Evolutionary conservation across 1,140 invertebrate genomes (phyloP).

Genomic region (Gonioctena quinquepunctata): DNA sequence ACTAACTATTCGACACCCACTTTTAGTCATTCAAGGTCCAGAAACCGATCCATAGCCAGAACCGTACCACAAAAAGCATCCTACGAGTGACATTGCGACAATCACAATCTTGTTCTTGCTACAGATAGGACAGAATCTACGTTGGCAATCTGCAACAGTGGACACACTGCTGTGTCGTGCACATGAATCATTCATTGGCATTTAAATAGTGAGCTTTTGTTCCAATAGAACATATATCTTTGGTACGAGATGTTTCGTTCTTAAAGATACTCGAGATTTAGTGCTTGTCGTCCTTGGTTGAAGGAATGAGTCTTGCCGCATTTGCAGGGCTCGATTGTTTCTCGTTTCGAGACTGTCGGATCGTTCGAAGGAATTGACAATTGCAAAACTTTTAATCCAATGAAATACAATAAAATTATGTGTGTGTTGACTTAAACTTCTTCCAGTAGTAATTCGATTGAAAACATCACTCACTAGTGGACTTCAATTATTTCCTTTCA

Average conservation of each 20-base stretch:
- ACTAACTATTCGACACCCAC: too few species aligned
- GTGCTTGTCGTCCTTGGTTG: not conserved
- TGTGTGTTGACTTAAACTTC: too few species aligned
- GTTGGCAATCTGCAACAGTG: slow-evolving; percentile 12
- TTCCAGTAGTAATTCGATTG: too few species aligned
- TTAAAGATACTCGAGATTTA: not conserved
- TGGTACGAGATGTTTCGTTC: slow-evolving; percentile 2
- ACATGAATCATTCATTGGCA: slow-evolving; percentile 35
- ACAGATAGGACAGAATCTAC: not conserved
- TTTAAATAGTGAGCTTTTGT: slow-evolving; percentile 34
- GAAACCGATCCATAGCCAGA: not conserved
- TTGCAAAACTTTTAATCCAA: too few species aligned
- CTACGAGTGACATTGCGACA: not conserved
- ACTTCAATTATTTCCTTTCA: too few species aligned
- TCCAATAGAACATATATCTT: slow-evolving; percentile 23
- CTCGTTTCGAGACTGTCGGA: too few species aligned
- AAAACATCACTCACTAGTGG: too few species aligned
- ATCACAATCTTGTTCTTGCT: not conserved
- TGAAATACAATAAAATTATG: too few species aligned
- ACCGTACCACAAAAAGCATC: too few species aligned
- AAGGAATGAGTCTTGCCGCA: not conserved
- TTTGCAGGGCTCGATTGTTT: not conserved
- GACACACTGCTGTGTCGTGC: slow-evolving; percentile 23
- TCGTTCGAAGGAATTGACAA: too few species aligned
- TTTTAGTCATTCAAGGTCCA: not conserved